Evolutionary conservation across 2,797 vertebrate species (phyloP), one percentile per base, ranked within the genome.

Genomic region (Alca torda): DNA sequence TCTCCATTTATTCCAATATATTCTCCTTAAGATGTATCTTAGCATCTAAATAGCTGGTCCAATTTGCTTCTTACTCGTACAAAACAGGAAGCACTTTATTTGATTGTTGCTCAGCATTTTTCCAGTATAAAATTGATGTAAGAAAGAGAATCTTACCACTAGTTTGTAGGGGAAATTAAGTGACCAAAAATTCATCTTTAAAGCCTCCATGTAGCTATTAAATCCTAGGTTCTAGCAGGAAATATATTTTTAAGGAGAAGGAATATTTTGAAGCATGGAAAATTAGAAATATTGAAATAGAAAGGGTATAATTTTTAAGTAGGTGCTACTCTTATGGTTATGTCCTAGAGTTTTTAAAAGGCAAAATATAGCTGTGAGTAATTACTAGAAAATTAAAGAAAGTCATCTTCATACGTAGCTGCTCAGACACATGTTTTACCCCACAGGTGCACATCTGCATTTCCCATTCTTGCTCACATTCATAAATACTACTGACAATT

Each of bases 1-100:
- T 97, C 93, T 97, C 96, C 5, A 91, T 97, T 98, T 97, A 95
- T 96, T 94, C 78, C 96, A 87, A 46, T 96, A 96, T 87, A 96
- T 94, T 97, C 87, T 80, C 81, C 86, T 96, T 97, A 97, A 97
- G 95, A 96, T 91, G 65, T 92, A 96, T 96, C 89, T 96, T 95
- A 97, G 87, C 83, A 91, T 98, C 97, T 92, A 97, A 93, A 97
- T 96, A 96, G 76, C 20, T 63, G 46, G 65, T 91, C 43, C 89
- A 96, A 90, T 97, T 95, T 93, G 18, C n/a, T 78, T 85, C 68
- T 95, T 46, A 54, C n/a, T 67, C 77, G 24, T 26, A 77, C 25
- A 93, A 84, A 96, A 85, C 43, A 87, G 24, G 60, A 92, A 92
- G 11, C 10, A 37, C 56, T 92, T 92, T 57, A 68, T 68, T 50